These are phyloP conservation scores for Rhinoptilus africanus DNA, from an alignment of 2,113 vertebrate genomes.

Conservation along the genomic window DNA sequence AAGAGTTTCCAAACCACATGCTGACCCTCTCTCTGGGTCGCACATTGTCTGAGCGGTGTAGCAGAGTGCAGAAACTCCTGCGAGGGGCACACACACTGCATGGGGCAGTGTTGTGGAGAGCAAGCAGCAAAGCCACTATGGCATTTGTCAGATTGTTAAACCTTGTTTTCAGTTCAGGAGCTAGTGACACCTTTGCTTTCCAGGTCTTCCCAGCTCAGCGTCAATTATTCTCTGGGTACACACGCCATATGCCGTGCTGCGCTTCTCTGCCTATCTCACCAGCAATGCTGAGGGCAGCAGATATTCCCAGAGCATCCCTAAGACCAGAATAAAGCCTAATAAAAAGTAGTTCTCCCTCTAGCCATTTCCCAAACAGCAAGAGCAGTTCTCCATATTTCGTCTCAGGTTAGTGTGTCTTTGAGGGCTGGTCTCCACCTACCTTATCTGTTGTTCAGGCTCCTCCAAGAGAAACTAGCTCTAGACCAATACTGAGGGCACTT, in stretches of 20 bases:
- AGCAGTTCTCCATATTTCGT: neutral
- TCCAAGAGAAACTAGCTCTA: neutral
- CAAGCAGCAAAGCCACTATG: neutral
- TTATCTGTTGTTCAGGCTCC: neutral
- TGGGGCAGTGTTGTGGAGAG: neutral
- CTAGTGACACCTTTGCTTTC: neutral
- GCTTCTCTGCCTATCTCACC: neutral
- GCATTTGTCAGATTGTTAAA: neutral
- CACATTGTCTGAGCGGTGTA: neutral
- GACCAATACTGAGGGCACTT: neutral
- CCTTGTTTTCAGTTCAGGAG: neutral
- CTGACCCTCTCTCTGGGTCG: neutral
- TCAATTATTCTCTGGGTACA: neutral
- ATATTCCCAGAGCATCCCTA: neutral
- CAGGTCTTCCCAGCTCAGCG: neutral
- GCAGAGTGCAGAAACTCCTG: neutral
- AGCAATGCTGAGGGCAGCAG: neutral
- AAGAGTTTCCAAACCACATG: neutral
- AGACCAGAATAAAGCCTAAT: neutral
- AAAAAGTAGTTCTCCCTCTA: neutral
- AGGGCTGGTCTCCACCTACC: neutral
- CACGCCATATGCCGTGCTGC: neutral
- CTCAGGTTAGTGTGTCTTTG: neutral
- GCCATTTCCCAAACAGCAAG: neutral
- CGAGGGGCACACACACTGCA: neutral